phyloP scores from a whole-genome alignment of 1,140 invertebrate genomes.

The Tribolium madens region DNA sequence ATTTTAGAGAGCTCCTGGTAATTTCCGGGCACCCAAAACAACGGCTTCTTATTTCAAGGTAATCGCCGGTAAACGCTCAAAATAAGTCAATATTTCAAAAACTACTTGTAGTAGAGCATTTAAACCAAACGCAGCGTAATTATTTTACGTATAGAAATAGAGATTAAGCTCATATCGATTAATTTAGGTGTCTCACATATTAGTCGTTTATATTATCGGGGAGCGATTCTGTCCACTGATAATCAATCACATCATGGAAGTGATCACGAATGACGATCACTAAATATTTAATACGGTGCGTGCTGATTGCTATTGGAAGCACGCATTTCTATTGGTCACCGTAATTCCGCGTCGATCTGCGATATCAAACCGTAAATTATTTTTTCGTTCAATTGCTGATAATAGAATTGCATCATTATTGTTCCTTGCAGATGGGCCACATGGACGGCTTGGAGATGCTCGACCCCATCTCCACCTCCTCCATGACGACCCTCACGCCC shows the following conservation, averaged over 20 bases:
- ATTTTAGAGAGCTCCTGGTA: no score
- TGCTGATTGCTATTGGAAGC: slow-evolving; percentile 46
- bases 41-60: no score
- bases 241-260: slow-evolving; percentile 49
- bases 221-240: slow-evolving; percentile 30
- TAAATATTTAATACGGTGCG: slow-evolving; percentile 49
- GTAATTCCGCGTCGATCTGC: slow-evolving; percentile 32
- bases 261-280: slow-evolving; percentile 47
- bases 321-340: slow-evolving; percentile 24
- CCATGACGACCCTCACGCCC: slow-evolving; percentile 88
- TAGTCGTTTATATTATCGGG: background rate
- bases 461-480: slow-evolving; percentile 85
- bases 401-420: no score
- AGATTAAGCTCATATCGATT: no score
- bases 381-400: slow-evolving; percentile 34
- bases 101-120: no score
- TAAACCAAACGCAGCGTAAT: no score
- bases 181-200: background rate
- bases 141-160: no score
- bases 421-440: slow-evolving; percentile 83
- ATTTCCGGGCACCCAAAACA: no score
- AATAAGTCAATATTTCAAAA: no score
- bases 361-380: slow-evolving; percentile 19
- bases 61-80: no score
- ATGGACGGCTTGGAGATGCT: slow-evolving; percentile 95